phyloP scores from a whole-genome alignment of 2,113 vertebrate genomes.

The Leptobrachium leishanense region DNA sequence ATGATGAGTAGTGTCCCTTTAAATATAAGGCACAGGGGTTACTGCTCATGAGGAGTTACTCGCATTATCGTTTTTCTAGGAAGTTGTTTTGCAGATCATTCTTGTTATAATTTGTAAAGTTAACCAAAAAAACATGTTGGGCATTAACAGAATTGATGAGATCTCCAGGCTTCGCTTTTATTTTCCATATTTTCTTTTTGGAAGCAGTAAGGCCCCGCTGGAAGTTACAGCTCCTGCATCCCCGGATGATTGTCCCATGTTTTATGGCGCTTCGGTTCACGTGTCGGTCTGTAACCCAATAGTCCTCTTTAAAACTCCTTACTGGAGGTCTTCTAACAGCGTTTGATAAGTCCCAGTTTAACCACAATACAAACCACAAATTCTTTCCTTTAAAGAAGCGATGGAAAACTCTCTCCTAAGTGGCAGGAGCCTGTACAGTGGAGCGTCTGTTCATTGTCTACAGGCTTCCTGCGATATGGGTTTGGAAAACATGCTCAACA shows the following conservation, averaged over 20 bases:
- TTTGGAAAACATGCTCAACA: conserved; percentile 5
- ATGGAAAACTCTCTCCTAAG: not conserved
- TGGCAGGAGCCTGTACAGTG: not conserved
- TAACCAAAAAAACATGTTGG: not conserved
- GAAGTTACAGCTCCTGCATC: not conserved
- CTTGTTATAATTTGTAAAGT: not conserved
- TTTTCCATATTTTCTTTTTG: not conserved
- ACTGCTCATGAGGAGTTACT: too few species aligned
- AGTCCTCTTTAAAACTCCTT: not conserved
- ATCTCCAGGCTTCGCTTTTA: not conserved
- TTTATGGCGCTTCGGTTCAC: not conserved
- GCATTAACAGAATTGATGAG: not conserved
- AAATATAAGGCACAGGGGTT: too few species aligned
- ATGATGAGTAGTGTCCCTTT: too few species aligned
- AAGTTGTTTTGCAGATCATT: not conserved
- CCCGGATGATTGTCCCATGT: not conserved
- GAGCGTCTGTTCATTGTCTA: conserved; percentile 30
- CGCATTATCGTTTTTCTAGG: not conserved
- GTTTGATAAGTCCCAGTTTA: conserved; percentile 8
- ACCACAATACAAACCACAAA: conserved; percentile 29
- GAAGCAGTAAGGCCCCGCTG: not conserved
- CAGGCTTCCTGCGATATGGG: conserved; percentile 4
- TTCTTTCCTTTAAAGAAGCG: conserved; percentile 24
- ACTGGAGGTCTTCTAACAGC: conserved; percentile 16
- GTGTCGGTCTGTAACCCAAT: conserved; percentile 11